These are phyloP conservation scores for Drosophila nannoptera DNA, from an alignment of 1,140 invertebrate species.

Conservation along the genomic window DNA sequence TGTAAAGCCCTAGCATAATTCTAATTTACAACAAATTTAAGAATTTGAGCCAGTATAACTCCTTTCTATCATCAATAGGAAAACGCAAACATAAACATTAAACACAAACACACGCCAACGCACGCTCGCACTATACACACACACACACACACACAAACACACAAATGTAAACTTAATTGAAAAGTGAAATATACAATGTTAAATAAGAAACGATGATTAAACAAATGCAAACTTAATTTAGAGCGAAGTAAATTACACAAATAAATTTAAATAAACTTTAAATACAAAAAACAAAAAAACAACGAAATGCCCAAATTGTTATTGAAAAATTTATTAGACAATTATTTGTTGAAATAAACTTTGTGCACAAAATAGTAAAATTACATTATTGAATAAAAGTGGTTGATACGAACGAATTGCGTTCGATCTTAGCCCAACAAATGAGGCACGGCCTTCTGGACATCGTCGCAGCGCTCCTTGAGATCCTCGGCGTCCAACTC, in stretches of 20 bases:
- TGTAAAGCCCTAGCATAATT: slow-evolving; percentile 18
- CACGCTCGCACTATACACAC: slow-evolving; percentile 31
- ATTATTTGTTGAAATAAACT: slow-evolving; percentile 53
- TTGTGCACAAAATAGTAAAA: slow-evolving; percentile 48
- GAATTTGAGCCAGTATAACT: not conserved
- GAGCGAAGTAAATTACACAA: slow-evolving; percentile 73
- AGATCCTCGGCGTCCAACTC: slow-evolving; percentile 85
- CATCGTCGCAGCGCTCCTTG: slow-evolving; percentile 72
- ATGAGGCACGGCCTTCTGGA: slow-evolving; percentile 64
- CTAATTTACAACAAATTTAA: slow-evolving; percentile 28
- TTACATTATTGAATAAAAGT: slow-evolving; percentile 24
- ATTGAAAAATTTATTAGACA: slow-evolving; percentile 47
- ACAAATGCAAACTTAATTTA: slow-evolving; percentile 59
- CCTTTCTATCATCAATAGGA: slow-evolving; percentile 5
- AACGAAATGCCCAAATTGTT: slow-evolving; percentile 50
- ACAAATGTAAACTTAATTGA: slow-evolving; percentile 49
- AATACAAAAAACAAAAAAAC: slow-evolving; percentile 45
- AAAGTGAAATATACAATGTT: slow-evolving; percentile 57
- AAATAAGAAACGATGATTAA: slow-evolving; percentile 33
- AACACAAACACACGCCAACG: slow-evolving; percentile 24
- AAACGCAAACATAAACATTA: slow-evolving; percentile 41
- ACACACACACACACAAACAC: slow-evolving; percentile 33
- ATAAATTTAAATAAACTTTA: slow-evolving; percentile 68
- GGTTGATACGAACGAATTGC: not conserved
- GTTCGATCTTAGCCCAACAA: slow-evolving; percentile 51